Conservation (phyloP, 1,140 invertebrate species). For the Bombyx mori region DNA sequence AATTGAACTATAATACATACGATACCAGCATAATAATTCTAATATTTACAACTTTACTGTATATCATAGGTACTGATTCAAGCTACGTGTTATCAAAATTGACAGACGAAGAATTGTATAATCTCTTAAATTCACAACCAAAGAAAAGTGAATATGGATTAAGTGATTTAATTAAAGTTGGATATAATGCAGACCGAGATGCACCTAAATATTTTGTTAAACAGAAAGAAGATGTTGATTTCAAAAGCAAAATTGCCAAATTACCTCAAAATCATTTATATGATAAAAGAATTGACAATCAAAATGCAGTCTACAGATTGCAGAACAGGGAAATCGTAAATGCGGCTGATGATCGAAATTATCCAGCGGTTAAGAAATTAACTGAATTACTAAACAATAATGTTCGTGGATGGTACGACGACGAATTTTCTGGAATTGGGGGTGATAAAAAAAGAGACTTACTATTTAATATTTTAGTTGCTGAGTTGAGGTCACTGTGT, state of each 20-base stretch:
- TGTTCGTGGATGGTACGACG: conserved; percentile 7
- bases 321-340: conserved; percentile 40
- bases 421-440: conserved; percentile 12
- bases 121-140: conserved; percentile 40
- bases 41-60: neutral
- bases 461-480: conserved; percentile 47
- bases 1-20: no score
- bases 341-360: conserved; percentile 26
- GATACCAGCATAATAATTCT: no score
- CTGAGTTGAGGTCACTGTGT: conserved; percentile 51
- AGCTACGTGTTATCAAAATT: conserved; percentile 52
- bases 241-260: neutral
- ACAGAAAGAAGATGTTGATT: neutral
- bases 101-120: conserved; percentile 44
- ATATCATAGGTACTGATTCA: conserved; percentile 34
- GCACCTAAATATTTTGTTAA: conserved; percentile 4
- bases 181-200: conserved; percentile 19
- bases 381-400: conserved; percentile 34
- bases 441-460: conserved; percentile 43
- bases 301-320: conserved; percentile 36
- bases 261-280: conserved; percentile 5
- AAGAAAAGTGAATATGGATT: conserved; percentile 40
- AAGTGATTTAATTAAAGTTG: conserved; percentile 39
- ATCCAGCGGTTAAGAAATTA: conserved; percentile 43
- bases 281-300: conserved; percentile 19